Conservation (phyloP, 2,888 invertebrate species). For the Nomada flava region DNA sequence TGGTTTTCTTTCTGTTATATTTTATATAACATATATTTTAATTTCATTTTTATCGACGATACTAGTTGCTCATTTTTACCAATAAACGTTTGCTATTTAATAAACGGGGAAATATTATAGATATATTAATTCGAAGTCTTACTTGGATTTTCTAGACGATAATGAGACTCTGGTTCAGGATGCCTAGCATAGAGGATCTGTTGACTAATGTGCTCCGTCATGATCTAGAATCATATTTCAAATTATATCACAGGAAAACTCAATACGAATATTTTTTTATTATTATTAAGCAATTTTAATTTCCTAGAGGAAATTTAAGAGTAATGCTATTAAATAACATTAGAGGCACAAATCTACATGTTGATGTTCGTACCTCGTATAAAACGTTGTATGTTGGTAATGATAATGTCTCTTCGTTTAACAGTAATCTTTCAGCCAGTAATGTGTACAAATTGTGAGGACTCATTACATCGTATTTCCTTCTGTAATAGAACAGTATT, state of each 20-base stretch:
- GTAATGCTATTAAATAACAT: not conserved
- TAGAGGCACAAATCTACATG: no score
- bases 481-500: conserved; percentile 85
- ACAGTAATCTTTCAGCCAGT: conserved; percentile 95
- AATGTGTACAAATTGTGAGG: conserved; percentile 99
- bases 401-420: conserved; percentile 95
- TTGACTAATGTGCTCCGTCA: conserved; percentile 98
- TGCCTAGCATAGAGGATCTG: conserved; percentile 97
- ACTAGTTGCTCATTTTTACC: no score
- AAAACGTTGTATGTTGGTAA: conserved; percentile 99
- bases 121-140: conserved; percentile 83
- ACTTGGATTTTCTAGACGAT: conserved; percentile 98
- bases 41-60: no score
- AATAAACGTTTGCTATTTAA: no score
- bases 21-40: no score
- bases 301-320: not conserved
- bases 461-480: conserved; percentile 99
- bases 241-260: no score
- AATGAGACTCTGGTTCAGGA: conserved; percentile 97
- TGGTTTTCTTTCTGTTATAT: no score
- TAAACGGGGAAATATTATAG: not conserved
- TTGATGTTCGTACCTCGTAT: conserved; percentile 89
- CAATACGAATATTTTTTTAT: no score
- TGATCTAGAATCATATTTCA: conserved; percentile 86
- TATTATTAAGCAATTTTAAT: no score